Evolutionary conservation across 2,113 vertebrate genomes (phyloP), one percentile per base, ranked within the genome.

Genomic region (Ictidomys tridecemlineatus): DNA sequence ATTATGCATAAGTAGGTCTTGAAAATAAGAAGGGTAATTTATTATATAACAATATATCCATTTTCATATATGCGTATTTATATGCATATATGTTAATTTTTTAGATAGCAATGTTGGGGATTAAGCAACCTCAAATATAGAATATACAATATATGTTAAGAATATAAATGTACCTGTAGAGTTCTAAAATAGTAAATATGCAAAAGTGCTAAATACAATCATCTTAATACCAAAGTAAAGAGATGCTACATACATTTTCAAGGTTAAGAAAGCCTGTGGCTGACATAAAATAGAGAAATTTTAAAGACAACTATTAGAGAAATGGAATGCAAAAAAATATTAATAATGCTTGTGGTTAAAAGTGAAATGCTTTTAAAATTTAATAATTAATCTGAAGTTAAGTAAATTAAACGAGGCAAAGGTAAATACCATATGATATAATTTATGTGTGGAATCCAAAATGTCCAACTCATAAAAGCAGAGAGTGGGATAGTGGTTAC

Each of bases 21-120:
- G 73, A 91, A 96, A 91, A 67, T 88, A 88, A 85, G 16, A 90
- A 74, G 84, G 32, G 73, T 95, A 30, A 72, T 95, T 89, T 86
- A 5, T 85, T 74, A 51, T 32, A 42, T 70, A 24, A 83, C 93
- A 94, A 92, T 67, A 67, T 61, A 86, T 92, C 85, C 67, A 70
- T 96, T 24, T 83, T 30, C 4, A 69, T 91, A 78, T 94, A 30
- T 84, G 42, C 5, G 34, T 72, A 94, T 92, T 17, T 63, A 58
- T 74, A 48, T 48, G 45, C 0, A 72, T 45, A 14, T 8, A 72
- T 74, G 13, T 76, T 84, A 51, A 90, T 91, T 93, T 83, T 85
- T 89, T 1, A 51, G 82, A 90, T 63, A 28, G 24, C 2, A 14
- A 4, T 51, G 4, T 72, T 72, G 7, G 32, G 4, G n/a, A 48